Evolutionary conservation across 2,888 invertebrate genomes (phyloP).

Genomic region (Acrobeloides nanus): DNA sequence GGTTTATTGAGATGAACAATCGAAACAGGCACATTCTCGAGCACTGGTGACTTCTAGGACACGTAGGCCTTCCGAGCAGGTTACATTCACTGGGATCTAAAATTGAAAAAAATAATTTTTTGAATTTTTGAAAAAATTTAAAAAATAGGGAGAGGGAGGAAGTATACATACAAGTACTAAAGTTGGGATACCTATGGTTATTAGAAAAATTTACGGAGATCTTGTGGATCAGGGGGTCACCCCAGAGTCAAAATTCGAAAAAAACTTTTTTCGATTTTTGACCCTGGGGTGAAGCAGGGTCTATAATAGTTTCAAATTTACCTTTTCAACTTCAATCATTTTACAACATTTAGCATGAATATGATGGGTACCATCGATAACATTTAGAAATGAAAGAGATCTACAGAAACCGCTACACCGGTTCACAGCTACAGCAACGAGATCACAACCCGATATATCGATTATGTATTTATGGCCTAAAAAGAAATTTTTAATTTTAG

Average conservation of each 20-base stretch:
- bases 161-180: too few relatives aligned
- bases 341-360: slow-evolving; percentile 38
- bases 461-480: slow-evolving; percentile 38
- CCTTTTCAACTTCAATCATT: slow-evolving; percentile 40
- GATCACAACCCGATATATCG: slow-evolving; percentile 40
- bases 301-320: slow-evolving; percentile 4
- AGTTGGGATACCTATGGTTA: too few relatives aligned
- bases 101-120: slow-evolving; percentile 15
- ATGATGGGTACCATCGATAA: slow-evolving; percentile 18
- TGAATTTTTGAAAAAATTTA: too few relatives aligned
- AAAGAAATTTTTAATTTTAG: slow-evolving; percentile 8
- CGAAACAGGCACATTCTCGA: slow-evolving; percentile 37
- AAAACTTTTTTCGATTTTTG: too few relatives aligned
- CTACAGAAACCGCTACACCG: slow-evolving; percentile 38
- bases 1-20: too few relatives aligned
- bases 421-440: slow-evolving; percentile 40
- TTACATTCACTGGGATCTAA: slow-evolving; percentile 34
- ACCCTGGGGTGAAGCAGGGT: too few relatives aligned
- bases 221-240: too few relatives aligned
- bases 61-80: slow-evolving; percentile 26
- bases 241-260: too few relatives aligned
- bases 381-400: slow-evolving; percentile 38
- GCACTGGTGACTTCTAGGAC: slow-evolving; percentile 38
- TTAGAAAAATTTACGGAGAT: slow-evolving; percentile 4
- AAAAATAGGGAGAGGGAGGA: too few relatives aligned